Base-by-base conservation (phyloP, 1,140 invertebrate genomes). In the Trichomalopsis sarcophagae region DNA sequence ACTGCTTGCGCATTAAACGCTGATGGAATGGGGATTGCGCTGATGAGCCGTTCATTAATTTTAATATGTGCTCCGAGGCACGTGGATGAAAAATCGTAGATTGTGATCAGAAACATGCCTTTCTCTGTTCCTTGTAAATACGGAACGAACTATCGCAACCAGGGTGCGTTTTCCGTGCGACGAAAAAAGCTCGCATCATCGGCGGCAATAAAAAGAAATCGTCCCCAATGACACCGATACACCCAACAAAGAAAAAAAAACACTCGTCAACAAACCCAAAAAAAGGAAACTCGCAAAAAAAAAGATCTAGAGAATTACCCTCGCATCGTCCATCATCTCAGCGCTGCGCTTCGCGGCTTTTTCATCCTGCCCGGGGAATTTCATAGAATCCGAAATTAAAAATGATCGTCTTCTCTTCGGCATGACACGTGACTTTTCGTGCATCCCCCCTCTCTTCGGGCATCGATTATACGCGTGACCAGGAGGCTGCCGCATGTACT, bases 311-410 rank as follows among this genome's bases (percentile, higher is more conserved):
- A 76, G 55, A 62, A 62, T 47, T 47, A 77, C 11, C 17, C 7
- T 77, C 27, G 71, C 80, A 33, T 82, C 80, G 68, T 82, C 47
- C n/a, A 86, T 86, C 81, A 86, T 82, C 75, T 44, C 69, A 13
- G 44, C 68, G 14, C 73, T 23, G 62, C 33, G 62, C 79, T 30
- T 33, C 27, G 21, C 40, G 2, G 21, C 5, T 82, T 82, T 82
- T 82, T 82, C 68, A 82, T 82, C 75, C 40, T 10, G 62, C 23
- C 47, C 27, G 27, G 77, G 21, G 78, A 71, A 75, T 85, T 86
- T 82, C 84, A 86, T 82, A 78, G 74, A 82, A 86, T 81, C 66
- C 81, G 81, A 86, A 85, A 85, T 85, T 85, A 85, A 86, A 86
- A 86, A 82, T 69, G 81, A 86, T 86, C 85, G 85, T 75, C 62